Percentiles rank a stretch among this genome's conserved stretches.
phyloP scores from a whole-genome alignment of 1,140 invertebrate species.

The Gyrodactylus bullatarudis region DNA sequence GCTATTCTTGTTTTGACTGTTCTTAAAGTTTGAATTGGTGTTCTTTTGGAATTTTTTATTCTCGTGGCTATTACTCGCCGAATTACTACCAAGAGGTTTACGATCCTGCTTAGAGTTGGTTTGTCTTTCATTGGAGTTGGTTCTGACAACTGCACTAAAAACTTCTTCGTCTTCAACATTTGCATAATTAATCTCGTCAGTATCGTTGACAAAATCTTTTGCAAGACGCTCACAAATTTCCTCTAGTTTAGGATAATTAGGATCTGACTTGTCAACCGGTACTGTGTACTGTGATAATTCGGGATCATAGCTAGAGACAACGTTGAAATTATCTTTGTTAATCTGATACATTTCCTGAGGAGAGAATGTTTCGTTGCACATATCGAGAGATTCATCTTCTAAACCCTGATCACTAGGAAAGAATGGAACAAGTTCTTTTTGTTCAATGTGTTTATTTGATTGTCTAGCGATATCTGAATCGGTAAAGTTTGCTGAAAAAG shows the following conservation, averaged over 20 bases:
- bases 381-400: background rate
- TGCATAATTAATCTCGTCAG: background rate
- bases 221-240: background rate
- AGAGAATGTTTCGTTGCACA: background rate
- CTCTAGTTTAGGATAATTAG: background rate
- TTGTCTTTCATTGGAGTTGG: background rate
- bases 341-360: background rate
- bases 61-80: background rate
- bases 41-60: background rate
- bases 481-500: background rate
- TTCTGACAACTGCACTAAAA: background rate
- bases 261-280: background rate
- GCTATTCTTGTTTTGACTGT: background rate
- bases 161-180: background rate
- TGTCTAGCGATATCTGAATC: background rate
- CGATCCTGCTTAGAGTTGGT: background rate
- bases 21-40: no score
- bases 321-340: background rate
- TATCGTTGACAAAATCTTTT: background rate
- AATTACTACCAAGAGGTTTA: no score
- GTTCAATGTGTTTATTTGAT: background rate
- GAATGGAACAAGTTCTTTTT: background rate
- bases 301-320: background rate
- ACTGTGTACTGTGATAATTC: background rate
- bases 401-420: background rate